Evolutionary conservation across 2,888 invertebrate species (phyloP).

Genomic region (Calliopum simillimum): DNA sequence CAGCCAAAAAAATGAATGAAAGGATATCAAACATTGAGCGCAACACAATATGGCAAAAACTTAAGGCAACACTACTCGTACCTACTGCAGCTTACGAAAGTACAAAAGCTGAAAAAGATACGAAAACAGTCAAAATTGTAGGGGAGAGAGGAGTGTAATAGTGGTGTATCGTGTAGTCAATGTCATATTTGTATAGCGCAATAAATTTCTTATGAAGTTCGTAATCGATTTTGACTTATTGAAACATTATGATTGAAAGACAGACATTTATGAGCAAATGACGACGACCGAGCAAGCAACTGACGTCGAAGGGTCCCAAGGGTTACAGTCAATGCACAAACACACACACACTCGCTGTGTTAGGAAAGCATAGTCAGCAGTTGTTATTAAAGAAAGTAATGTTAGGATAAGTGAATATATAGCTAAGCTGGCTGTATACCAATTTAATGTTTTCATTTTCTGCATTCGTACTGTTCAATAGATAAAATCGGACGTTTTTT

Average conservation of each 20-base stretch:
- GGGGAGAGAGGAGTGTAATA: background rate
- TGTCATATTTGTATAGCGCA: conserved; percentile 62
- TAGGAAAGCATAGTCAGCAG: conserved; percentile 42
- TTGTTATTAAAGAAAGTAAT: conserved; percentile 25
- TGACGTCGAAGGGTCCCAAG: conserved; percentile 2
- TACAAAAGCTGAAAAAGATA: background rate
- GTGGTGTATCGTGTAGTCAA: conserved; percentile 47
- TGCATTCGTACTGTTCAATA: no score
- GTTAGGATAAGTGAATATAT: no score
- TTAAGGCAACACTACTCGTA: background rate
- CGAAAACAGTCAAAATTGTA: background rate
- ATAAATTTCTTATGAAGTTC: conserved; percentile 65
- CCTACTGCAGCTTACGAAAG: background rate
- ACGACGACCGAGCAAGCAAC: background rate
- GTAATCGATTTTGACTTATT: conserved; percentile 66
- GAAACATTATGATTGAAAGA: conserved; percentile 65
- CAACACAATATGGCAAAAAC: no score
- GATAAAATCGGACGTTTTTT: no score
- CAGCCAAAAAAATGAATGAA: no score
- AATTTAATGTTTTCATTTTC: no score
- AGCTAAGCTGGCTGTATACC: no score
- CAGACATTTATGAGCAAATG: conserved; percentile 58
- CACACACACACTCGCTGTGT: background rate
- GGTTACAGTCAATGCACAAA: background rate
- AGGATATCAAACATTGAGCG: no score